Evolutionary conservation across 1,140 invertebrate species (phyloP).

Genomic region (Megathymus violae): DNA sequence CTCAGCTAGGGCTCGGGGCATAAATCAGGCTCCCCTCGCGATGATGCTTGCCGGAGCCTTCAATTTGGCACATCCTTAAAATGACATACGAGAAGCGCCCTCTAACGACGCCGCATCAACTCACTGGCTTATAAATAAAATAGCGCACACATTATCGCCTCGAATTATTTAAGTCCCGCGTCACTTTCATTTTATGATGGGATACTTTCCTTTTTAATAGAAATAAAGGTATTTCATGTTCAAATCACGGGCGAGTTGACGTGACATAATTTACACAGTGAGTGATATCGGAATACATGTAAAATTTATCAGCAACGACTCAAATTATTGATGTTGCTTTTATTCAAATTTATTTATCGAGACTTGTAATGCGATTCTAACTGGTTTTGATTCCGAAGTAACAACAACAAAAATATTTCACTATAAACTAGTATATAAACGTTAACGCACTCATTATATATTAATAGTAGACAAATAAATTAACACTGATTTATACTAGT

Average conservation of each 20-base stretch:
- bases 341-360: too few relatives aligned
- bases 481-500: too few relatives aligned
- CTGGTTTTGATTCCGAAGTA: too few relatives aligned
- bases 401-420: too few relatives aligned
- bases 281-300: slow-evolving; percentile 3
- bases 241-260: slow-evolving; percentile 7
- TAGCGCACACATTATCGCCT: slow-evolving; percentile 54
- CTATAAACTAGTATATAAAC: too few relatives aligned
- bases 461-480: too few relatives aligned
- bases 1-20: slow-evolving; percentile 56
- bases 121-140: slow-evolving; percentile 67
- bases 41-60: slow-evolving; percentile 78
- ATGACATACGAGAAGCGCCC: slow-evolving; percentile 79
- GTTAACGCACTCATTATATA: too few relatives aligned
- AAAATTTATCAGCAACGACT: neutral
- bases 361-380: too few relatives aligned
- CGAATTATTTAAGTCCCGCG: slow-evolving; percentile 39
- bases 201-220: slow-evolving; percentile 27
- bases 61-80: slow-evolving; percentile 83
- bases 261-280: slow-evolving; percentile 8
- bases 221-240: slow-evolving; percentile 27
- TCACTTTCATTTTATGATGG: slow-evolving; percentile 29
- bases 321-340: too few relatives aligned
- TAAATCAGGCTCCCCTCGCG: slow-evolving; percentile 79
- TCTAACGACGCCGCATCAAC: slow-evolving; percentile 74